phyloP scores from a whole-genome alignment of 2,888 invertebrate genomes.

The Diaperis boleti region DNA sequence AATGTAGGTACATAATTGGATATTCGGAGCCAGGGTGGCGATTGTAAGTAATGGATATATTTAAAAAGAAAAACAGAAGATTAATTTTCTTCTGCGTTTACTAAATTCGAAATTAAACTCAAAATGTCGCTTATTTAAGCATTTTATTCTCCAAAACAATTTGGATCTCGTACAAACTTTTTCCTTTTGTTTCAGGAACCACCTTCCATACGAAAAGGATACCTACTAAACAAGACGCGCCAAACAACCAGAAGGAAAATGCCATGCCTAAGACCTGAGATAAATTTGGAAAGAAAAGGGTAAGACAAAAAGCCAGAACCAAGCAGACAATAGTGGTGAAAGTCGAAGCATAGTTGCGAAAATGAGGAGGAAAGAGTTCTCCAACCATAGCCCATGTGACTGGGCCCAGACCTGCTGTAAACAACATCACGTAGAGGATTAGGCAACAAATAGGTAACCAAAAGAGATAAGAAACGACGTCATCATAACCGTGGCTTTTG shows the following conservation, averaged over 20 bases:
- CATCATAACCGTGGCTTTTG: slow-evolving; percentile 36
- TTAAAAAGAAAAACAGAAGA: too few relatives aligned
- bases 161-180: slow-evolving; percentile 42
- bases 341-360: slow-evolving; percentile 75
- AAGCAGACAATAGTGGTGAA: slow-evolving; percentile 43
- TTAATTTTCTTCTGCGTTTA: too few relatives aligned
- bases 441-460: slow-evolving; percentile 80
- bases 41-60: too few relatives aligned
- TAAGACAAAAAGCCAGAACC: slow-evolving; percentile 43
- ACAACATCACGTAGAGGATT: slow-evolving; percentile 78
- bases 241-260: slow-evolving; percentile 47
- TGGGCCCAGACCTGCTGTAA: slow-evolving; percentile 79
- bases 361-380: slow-evolving; percentile 83
- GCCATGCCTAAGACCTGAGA: slow-evolving; percentile 44
- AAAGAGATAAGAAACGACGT: slow-evolving; percentile 61
- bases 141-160: slow-evolving; percentile 5
- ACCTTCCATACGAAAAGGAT: slow-evolving; percentile 30
- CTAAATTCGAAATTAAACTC: too few relatives aligned
- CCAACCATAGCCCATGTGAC: slow-evolving; percentile 86
- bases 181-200: slow-evolving; percentile 47
- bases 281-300: slow-evolving; percentile 47
- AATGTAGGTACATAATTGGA: too few relatives aligned
- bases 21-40: too few relatives aligned
- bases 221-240: slow-evolving; percentile 10
- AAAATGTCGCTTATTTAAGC: not conserved